Evolutionary conservation across 2,113 vertebrate genomes (phyloP), one percentile per base, ranked within the genome.

Genomic region (Polypterus senegalus): DNA sequence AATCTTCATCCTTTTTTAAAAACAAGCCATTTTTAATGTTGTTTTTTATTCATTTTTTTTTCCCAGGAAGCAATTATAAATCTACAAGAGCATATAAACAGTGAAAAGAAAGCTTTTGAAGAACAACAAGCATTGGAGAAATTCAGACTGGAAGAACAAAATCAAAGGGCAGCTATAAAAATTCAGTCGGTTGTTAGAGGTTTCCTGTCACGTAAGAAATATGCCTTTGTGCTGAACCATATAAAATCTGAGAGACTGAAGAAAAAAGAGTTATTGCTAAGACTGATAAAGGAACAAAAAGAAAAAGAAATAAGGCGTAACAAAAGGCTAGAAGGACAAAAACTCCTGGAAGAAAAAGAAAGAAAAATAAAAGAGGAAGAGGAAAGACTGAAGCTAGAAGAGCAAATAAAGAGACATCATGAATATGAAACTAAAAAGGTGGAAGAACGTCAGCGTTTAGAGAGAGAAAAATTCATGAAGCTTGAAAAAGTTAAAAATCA

Each of bases 161-260:
- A 47, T 9, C 65, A 73, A 71, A 64, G 9, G 63, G 86, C 91
- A 58, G 88, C 86, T 58, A 64, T 80, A 57, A 86, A 74, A 79
- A 84, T 93, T 58, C 89, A 93, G 76, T 73, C 86, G 67, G 78
- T 60, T 54, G 76, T 86, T 63, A 78, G 81, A 76, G 76, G 80
- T 59, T 79, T 79, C 62, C 47, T 77, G 63, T 69, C 70, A 1
- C 77, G 48, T 54, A 78, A 65, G 71, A 79, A 78, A 69, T 85
- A 79, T 8, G 47, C 58, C 54, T 69, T 72, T 2, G 59, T 84
- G 48, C 72, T 89, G 69, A 83, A 65, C 63, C 74, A 79, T 66
- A 59, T 60, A 73, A 68, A 70, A 66, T 70, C 81, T 65, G 75
- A 63, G 63, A 79, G 66, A 46, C 79, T 74, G 71, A 82, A 59